Evolutionary conservation across 2,797 vertebrate genomes (phyloP).

Genomic region (Gymnocypris eckloni): DNA sequence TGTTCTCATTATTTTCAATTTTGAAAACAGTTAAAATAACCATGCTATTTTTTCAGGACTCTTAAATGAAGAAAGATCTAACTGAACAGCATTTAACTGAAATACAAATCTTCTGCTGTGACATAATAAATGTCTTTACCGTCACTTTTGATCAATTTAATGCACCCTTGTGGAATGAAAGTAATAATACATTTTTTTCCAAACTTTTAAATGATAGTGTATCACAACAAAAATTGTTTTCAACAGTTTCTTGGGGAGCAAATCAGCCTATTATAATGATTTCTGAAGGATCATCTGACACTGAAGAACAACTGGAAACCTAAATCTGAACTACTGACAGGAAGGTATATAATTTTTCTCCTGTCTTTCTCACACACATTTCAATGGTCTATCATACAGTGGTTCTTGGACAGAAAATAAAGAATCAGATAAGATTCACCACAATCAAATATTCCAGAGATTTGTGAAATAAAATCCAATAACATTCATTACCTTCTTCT

Average conservation of each 20-base stretch:
- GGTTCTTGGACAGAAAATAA: neutral
- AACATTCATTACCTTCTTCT: constrained; percentile 85
- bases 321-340: neutral
- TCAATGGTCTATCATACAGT: neutral
- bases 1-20: no score
- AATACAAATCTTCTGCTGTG: neutral
- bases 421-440: neutral
- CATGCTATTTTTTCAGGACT: no score
- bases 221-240: neutral
- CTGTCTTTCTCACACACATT: neutral
- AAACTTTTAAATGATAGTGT: neutral
- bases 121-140: neutral
- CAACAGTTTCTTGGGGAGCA: no score
- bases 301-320: neutral
- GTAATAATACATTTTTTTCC: neutral
- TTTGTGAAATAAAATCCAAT: neutral
- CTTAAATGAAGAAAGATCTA: no score
- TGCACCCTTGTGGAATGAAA: neutral
- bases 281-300: neutral
- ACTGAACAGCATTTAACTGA: neutral
- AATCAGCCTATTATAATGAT: neutral
- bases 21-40: no score
- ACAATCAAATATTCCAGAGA: neutral
- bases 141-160: neutral
- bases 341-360: neutral